Evolutionary conservation across 1,140 invertebrate species (phyloP).

Genomic region (Halesus radiatus): DNA sequence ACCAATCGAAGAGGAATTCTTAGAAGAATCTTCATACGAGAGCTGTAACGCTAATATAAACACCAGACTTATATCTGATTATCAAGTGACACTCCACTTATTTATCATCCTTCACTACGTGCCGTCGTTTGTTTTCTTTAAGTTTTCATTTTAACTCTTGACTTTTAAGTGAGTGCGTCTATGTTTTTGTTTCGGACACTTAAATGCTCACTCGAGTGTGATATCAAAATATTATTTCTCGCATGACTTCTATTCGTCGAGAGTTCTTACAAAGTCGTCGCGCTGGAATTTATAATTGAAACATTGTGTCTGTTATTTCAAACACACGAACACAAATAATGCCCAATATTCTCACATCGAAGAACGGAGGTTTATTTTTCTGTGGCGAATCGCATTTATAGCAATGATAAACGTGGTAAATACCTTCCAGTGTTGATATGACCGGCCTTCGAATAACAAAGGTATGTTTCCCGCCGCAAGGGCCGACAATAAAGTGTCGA

Average conservation of each 20-base stretch:
- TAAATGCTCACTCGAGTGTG: constrained; percentile 7
- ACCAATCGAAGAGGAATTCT: constrained; percentile 11
- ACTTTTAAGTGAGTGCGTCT: neutral
- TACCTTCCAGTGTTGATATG: neutral
- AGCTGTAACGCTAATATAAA: constrained; percentile 19
- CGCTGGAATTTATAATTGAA: constrained; percentile 12
- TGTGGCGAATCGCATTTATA: neutral
- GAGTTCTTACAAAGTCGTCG: neutral
- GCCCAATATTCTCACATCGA: no score
- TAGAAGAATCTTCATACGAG: neutral
- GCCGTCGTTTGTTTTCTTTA: constrained; percentile 29
- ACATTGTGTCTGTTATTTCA: constrained; percentile 16
- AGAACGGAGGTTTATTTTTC: no score
- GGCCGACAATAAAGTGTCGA: constrained; percentile 48
- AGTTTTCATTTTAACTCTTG: constrained; percentile 1
- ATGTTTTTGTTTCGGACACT: constrained; percentile 29
- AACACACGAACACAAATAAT: neutral
- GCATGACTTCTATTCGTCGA: neutral
- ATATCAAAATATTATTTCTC: constrained; percentile 33
- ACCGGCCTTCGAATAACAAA: constrained; percentile 27
- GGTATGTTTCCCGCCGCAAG: constrained; percentile 41
- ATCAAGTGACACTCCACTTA: neutral
- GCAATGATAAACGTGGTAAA: neutral
- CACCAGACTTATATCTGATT: constrained; percentile 5
- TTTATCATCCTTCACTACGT: constrained; percentile 2